A percentile compares a stretch with the other conserved stretches of the same genome.
Conservation (phyloP, 64 coral and sea anemone genomes). For the Catalaphyllia jardinei region DNA sequence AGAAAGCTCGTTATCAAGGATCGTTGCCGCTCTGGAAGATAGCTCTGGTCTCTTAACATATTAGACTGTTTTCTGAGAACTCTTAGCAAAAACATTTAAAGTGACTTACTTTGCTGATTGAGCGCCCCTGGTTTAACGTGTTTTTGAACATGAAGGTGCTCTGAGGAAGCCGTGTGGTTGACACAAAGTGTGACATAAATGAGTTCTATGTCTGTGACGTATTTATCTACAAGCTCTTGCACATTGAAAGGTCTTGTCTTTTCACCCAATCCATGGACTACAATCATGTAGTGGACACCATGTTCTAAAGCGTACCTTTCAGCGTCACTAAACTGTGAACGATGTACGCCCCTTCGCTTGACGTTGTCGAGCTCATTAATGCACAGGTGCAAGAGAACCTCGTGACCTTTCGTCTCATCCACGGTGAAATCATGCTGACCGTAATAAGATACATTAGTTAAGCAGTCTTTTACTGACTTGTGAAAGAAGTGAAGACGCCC, state of each 20-base stretch:
- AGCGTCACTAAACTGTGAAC: background rate
- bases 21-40: background rate
- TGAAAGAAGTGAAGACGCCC: conserved; percentile 18
- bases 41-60: background rate
- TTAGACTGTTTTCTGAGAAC: background rate
- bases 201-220: background rate
- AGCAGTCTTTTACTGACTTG: conserved; percentile 39
- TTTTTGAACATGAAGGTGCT: background rate
- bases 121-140: background rate
- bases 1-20: background rate
- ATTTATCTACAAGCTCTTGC: background rate
- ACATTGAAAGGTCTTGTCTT: background rate
- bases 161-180: background rate
- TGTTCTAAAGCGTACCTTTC: conserved; percentile 3
- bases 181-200: background rate
- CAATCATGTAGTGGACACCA: background rate
- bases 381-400: conserved; percentile 5
- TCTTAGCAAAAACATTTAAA: background rate
- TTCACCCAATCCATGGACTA: background rate
- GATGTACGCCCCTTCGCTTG: background rate
- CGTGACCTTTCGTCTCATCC: background rate
- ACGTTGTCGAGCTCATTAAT: background rate
- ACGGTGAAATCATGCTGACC: conserved; percentile 12
- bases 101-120: background rate
- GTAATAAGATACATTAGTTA: background rate